Percentiles rank a stretch among this genome's conserved stretches.
Evolutionary conservation across 2,797 vertebrate genomes (phyloP).

Genomic region (Oreochromis grahami): DNA sequence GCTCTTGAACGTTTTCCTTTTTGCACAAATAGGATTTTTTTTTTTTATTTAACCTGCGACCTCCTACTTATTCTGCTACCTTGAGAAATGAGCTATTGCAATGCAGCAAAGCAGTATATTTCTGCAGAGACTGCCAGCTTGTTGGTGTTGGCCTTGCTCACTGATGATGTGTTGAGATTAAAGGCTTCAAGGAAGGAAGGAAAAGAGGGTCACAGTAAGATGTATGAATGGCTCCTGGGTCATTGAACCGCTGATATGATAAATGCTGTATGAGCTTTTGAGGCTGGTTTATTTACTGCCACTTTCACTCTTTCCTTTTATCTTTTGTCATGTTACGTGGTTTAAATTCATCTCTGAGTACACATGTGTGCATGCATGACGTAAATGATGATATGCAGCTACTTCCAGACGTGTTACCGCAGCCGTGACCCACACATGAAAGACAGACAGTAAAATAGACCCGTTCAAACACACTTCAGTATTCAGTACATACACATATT

Average conservation of each 20-base stretch:
- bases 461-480: rapidly evolving
- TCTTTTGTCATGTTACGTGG: background rate
- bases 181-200: background rate
- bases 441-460: background rate
- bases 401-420: background rate
- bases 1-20: rapidly evolving
- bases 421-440: background rate
- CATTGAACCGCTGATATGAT: background rate
- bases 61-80: background rate
- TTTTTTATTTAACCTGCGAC: background rate
- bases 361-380: background rate
- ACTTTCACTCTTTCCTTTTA: background rate
- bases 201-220: rapidly evolving
- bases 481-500: background rate
- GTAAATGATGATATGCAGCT: background rate
- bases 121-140: background rate
- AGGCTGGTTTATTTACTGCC: background rate
- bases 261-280: background rate
- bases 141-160: background rate
- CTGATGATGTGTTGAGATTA: background rate
- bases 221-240: background rate
- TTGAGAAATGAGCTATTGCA: background rate
- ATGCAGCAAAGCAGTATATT: background rate
- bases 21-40: background rate
- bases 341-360: background rate